Conservation (phyloP, 2,113 vertebrate species). For the Pipra filicauda region DNA sequence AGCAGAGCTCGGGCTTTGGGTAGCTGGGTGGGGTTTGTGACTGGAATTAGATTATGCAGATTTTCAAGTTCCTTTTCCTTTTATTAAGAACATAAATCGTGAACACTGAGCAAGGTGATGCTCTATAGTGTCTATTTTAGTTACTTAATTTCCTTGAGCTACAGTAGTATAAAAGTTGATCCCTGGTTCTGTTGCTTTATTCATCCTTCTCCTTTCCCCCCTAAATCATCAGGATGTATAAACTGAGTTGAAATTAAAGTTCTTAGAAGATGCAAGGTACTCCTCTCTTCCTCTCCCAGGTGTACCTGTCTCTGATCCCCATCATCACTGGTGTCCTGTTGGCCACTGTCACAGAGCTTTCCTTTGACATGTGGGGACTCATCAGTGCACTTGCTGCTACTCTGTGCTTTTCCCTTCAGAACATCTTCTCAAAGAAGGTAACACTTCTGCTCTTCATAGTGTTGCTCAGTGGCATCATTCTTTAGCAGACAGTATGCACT, state of each 20-base stretch:
- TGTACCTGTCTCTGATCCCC: slow-evolving; percentile 93
- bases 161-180: fast-evolving
- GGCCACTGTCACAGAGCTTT: slow-evolving; percentile 92
- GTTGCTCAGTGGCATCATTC: fast-evolving
- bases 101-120: background rate
- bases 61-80: background rate
- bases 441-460: fast-evolving
- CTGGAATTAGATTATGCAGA: background rate
- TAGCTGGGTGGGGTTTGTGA: background rate
- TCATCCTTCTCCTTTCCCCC: background rate
- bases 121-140: fast-evolving
- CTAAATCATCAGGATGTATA: background rate
- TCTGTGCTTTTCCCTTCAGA: slow-evolving; percentile 96
- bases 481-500: background rate
- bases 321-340: slow-evolving; percentile 96
- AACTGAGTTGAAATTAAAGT: background rate
- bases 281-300: slow-evolving; percentile 67
- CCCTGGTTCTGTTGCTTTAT: background rate
- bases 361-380: slow-evolving; percentile 92
- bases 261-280: background rate
- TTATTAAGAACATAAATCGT: background rate
- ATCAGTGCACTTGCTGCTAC: slow-evolving; percentile 95
- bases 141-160: background rate
- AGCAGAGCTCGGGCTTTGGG: background rate
- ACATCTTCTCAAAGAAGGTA: slow-evolving; percentile 99